Evolutionary conservation across 2,797 vertebrate genomes (phyloP).

Genomic region (Karalla daura): DNA sequence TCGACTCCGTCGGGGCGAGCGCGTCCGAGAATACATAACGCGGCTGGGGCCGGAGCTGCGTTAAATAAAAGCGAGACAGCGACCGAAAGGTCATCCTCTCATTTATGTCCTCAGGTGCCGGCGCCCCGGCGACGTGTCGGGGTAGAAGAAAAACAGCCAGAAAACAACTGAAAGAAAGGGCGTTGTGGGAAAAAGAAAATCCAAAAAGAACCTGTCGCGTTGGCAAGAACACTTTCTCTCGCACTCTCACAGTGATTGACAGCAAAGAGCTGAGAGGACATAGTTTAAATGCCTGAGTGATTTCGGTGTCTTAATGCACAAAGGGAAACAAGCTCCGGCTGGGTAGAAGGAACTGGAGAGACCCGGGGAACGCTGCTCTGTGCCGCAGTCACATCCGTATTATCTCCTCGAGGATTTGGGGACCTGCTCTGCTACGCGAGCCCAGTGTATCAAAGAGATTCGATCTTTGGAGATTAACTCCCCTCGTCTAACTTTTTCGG

Average conservation of each 20-base stretch:
- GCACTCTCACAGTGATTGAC: conserved; percentile 49
- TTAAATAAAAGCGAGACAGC: conserved; percentile 51
- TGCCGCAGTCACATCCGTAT: conserved; percentile 25
- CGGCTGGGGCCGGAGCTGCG: background rate
- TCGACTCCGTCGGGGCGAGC: background rate
- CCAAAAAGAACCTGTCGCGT: conserved; percentile 7
- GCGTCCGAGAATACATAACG: conserved; percentile 20
- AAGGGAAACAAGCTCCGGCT: conserved; percentile 32
- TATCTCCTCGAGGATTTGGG: conserved; percentile 47
- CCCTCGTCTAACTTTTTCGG: conserved; percentile 44
- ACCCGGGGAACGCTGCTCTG: conserved; percentile 10
- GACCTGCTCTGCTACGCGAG: conserved; percentile 36
- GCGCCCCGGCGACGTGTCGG: conserved; percentile 27
- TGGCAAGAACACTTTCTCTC: background rate
- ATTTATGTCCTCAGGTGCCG: conserved; percentile 39
- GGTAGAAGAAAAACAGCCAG: conserved; percentile 9
- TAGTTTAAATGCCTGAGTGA: conserved; percentile 55
- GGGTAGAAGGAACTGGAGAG: conserved; percentile 10
- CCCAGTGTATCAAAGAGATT: conserved; percentile 54
- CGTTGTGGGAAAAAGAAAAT: background rate
- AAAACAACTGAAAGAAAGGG: conserved; percentile 1
- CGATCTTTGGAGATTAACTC: conserved; percentile 57
- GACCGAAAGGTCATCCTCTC: conserved; percentile 56
- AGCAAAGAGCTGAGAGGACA: conserved; percentile 46
- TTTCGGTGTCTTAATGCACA: conserved; percentile 15